Evolutionary conservation across 2,888 invertebrate species (phyloP), one percentile per base, ranked within the genome.

Genomic region (Lamellibrachia columna): DNA sequence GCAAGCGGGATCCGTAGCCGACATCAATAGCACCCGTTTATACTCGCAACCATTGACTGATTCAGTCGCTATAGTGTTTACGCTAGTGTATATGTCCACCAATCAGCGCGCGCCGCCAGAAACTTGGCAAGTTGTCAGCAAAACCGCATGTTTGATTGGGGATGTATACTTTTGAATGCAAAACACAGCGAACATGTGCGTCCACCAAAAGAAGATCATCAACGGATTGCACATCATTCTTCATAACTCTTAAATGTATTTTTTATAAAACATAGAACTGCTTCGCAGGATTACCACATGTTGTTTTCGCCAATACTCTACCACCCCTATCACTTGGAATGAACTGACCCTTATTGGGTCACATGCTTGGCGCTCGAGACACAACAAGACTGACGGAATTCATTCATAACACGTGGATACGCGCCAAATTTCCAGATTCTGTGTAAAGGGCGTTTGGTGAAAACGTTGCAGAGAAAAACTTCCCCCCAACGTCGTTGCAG

Each of bases 331-430:
- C 22, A 7, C n/a, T 75, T n/a, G 15, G n/a, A 75, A 75, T 75
- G 22, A 22, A 75, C 75, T 15, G 6, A 22, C 22, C 75, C n/a
- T 75, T 75, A n/a, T 75, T 75, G 22, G 22, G 75, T 75, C 75
- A 75, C 75, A n/a, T 75, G 75, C 22, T 4, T 75, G 75, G 75
- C 75, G 75, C 75, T 22, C 75, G 75, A 75, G 75, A 75, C 75
- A 75, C 75, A 75, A 75, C 75, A 75, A 75, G 22, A 75, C 75
- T 2, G 55, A 9, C 4, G n/a, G 75, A 22, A 75, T 75, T 75
- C 75, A 75, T 75, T 75, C 75, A 75, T 75, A 75, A 75, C 75
- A 75, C 75, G 75, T 75, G 75, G 75, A 75, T 75, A 75, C 75
- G 75, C 75, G 75, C 75, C 75, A 75, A 75, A 75, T 75, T 75